Percentiles rank a stretch among this genome's conserved stretches.
Conservation (phyloP, 2,797 vertebrate genomes). For the Mormyrops boulengeri region DNA sequence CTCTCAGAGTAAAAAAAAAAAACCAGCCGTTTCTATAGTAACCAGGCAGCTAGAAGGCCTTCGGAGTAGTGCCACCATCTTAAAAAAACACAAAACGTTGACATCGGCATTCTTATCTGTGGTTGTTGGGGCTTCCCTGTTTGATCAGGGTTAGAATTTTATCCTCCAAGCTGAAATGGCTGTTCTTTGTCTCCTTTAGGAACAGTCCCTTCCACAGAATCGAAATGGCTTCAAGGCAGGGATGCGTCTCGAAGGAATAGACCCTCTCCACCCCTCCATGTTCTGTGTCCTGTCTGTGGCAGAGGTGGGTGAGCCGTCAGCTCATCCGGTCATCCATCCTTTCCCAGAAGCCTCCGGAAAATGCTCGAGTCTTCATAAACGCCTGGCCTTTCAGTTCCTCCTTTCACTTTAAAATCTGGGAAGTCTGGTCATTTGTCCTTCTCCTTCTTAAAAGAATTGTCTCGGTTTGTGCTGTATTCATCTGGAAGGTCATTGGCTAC, state of each 20-base stretch:
- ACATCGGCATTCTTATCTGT: neutral
- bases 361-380: neutral
- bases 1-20: conserved; percentile 29
- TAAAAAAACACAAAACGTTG: neutral
- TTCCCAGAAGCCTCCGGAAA: neutral
- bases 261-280: conserved; percentile 65
- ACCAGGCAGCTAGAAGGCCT: conserved; percentile 9
- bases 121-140: neutral
- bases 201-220: conserved; percentile 53
- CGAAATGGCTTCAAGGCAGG: conserved; percentile 64
- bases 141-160: neutral
- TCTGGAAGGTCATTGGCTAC: conserved; percentile 70
- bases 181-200: conserved; percentile 36
- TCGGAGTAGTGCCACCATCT: neutral
- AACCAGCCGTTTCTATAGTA: conserved; percentile 35
- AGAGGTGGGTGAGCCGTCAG: conserved; percentile 50
- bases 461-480: neutral
- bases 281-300: conserved; percentile 69
- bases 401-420: neutral
- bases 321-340: neutral
- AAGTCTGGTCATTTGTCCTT: neutral
- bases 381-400: neutral
- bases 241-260: conserved; percentile 69
- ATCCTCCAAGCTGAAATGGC: neutral
- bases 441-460: neutral